Percentiles rank a stretch among this genome's conserved stretches.
phyloP scores from a whole-genome alignment of 2,113 vertebrate species.

The Cebidichthys violaceus region DNA sequence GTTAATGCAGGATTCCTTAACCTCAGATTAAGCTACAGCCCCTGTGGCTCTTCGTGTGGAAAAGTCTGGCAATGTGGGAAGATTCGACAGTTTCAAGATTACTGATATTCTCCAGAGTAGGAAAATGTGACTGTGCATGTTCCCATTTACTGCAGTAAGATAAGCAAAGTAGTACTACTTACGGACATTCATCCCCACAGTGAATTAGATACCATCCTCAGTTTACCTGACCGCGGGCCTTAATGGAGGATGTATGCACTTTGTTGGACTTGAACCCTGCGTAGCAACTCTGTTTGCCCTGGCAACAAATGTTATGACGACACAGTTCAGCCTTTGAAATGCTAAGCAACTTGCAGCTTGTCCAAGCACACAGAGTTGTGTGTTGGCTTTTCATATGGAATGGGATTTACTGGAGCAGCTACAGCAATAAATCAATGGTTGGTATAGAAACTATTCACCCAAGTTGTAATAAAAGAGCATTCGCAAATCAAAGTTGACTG shows the following conservation, averaged over 20 bases:
- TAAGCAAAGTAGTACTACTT: slow-evolving; percentile 15
- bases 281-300: slow-evolving; percentile 60
- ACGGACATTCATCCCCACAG: slow-evolving; percentile 12
- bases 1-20: slow-evolving; percentile 11
- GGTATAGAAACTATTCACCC: slow-evolving; percentile 29
- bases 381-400: slow-evolving; percentile 22
- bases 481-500: slow-evolving; percentile 13
- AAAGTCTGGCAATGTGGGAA: neutral
- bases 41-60: neutral
- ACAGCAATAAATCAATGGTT: slow-evolving; percentile 42
- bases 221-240: neutral
- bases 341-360: slow-evolving; percentile 14
- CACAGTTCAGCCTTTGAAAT: slow-evolving; percentile 22
- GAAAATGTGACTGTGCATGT: neutral
- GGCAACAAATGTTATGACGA: slow-evolving; percentile 50
- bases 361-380: slow-evolving; percentile 18
- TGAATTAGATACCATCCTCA: neutral
- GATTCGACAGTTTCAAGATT: neutral
- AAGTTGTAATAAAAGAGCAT: slow-evolving; percentile 43
- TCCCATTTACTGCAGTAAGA: slow-evolving; percentile 13
- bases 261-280: slow-evolving; percentile 41
- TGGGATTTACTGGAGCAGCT: slow-evolving; percentile 47
- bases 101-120: slow-evolving; percentile 20
- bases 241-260: slow-evolving; percentile 38
- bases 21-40: neutral